Percentiles rank a stretch among this genome's conserved stretches.
These are phyloP conservation scores for Chamaedrilus cognettii DNA, from an alignment of 2,888 invertebrate species.

Conservation along the genomic window DNA sequence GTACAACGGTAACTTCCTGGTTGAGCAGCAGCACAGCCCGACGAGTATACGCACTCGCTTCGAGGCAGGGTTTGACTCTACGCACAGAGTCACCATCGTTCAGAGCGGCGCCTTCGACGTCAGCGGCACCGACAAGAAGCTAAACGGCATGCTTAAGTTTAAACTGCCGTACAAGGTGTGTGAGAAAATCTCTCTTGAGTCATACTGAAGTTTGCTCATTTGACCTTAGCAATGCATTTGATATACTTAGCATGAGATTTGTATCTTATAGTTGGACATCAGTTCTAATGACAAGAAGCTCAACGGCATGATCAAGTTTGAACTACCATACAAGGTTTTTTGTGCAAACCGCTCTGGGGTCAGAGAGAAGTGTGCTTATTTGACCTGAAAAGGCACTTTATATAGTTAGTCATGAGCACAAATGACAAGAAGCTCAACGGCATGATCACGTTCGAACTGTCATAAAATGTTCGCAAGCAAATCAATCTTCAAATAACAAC, in stretches of 20 bases:
- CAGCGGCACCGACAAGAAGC: constrained; percentile 15
- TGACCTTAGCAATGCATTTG: too few relatives aligned
- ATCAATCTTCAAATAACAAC: too few relatives aligned
- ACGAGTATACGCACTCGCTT: constrained; percentile 16
- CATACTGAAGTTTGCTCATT: too few relatives aligned
- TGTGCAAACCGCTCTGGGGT: too few relatives aligned
- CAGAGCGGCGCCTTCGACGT: constrained; percentile 21
- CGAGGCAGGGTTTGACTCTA: constrained; percentile 26
- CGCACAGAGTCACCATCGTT: constrained; percentile 11
- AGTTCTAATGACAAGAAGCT: constrained; percentile 25
- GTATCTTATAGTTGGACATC: too few relatives aligned
- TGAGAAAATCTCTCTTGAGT: too few relatives aligned
- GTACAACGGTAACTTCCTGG: constrained; percentile 28
- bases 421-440: constrained; percentile 22
- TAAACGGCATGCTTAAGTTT: constrained; percentile 19
- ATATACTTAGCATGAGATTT: too few relatives aligned
- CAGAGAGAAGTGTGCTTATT: too few relatives aligned
- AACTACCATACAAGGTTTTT: constrained; percentile 33
- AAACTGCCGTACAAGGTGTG: constrained; percentile 29
- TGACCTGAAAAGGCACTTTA: too few relatives aligned
- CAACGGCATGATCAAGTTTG: constrained; percentile 17
- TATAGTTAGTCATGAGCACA: too few relatives aligned
- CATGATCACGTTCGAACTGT: constrained; percentile 17
- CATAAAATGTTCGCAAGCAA: too few relatives aligned
- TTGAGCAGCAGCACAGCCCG: constrained; percentile 16